A percentile compares a stretch with the other conserved stretches of the same genome.
Evolutionary conservation across 2,797 vertebrate species (phyloP).

Genomic region (Fistularia commersonii): DNA sequence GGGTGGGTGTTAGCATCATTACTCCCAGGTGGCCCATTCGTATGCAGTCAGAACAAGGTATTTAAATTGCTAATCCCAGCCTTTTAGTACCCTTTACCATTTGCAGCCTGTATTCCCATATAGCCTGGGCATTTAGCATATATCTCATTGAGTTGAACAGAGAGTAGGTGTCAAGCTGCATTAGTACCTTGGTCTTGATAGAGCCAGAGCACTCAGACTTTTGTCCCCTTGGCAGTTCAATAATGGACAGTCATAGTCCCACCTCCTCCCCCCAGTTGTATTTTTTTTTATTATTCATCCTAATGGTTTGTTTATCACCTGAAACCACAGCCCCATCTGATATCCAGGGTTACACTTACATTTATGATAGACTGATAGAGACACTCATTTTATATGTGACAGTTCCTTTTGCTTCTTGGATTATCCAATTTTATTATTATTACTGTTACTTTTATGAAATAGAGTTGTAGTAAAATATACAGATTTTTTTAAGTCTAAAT

Average conservation of each 20-base stretch:
- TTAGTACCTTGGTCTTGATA: conserved; percentile 43
- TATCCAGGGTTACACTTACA: conserved; percentile 12
- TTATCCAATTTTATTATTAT: too few species aligned
- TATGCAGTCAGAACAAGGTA: conserved; percentile 47
- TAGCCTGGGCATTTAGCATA: conserved; percentile 58
- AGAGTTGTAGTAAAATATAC: too few species aligned
- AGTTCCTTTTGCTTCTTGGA: too few species aligned
- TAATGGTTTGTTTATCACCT: conserved; percentile 42
- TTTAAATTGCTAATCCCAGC: conserved; percentile 70
- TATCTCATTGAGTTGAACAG: conserved; percentile 55
- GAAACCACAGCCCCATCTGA: conserved; percentile 12
- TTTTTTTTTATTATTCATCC: conserved; percentile 24
- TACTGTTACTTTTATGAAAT: too few species aligned
- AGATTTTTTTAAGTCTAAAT: too few species aligned
- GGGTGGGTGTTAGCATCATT: conserved; percentile 45
- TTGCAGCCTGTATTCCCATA: conserved; percentile 47
- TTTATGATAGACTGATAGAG: not conserved
- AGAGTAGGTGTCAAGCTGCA: conserved; percentile 42
- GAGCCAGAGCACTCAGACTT: conserved; percentile 16
- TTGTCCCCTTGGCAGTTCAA: conserved; percentile 18
- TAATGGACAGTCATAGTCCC: conserved; percentile 30
- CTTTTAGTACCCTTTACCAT: conserved; percentile 47
- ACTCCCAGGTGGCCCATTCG: conserved; percentile 52
- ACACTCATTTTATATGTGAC: too few species aligned
- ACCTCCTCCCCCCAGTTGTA: conserved; percentile 29